Base-by-base conservation (phyloP, 2,888 invertebrate genomes). In the Baronia brevicornis region DNA sequence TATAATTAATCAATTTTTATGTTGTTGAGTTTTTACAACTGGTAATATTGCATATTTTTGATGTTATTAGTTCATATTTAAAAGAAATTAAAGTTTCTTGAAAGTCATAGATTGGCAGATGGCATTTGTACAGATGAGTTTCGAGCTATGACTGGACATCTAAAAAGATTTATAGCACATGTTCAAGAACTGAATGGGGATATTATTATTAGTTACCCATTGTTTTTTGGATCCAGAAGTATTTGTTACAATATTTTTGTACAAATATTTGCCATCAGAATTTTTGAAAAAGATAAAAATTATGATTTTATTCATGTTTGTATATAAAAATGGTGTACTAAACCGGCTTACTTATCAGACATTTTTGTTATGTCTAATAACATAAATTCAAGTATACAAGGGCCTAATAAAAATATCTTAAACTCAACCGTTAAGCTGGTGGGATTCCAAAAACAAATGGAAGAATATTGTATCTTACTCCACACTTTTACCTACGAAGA, bases 211-310 rank as follows among this genome's bases (percentile, higher is more conserved):
- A 28, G 20, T 41, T 38, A 44, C 40, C 31, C 38, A 47, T 38
- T 53, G 46, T 35, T 27, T 49, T 36, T 43, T 46, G 40, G 48
- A 49, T 37, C 39, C 48, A 38, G 45, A 48, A 44, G 42, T 41
- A 8, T 44, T 53, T 39, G 51, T 39, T 36, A 46, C 40, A 36
- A 46, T 47, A 46, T 43, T 46, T 43, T 25, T 48, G 36, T 34
- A 41, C 40, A 35, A 38, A 39, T 43, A 52, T 43, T 44, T 47
- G 29, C 46, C 46, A 38, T 36, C 32, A 38, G 44, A 40, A 50
- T 48, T 46, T 38, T 49, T 36, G 33, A 39, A 36, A 39, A 45
- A 37, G 29, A 31, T 33, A 46, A 44, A 34, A 12, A 19, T 28
- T 39, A 28, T 28, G 31, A 36, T 14, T 36, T 33, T 37, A 33